Evolutionary conservation across 2,113 vertebrate genomes (phyloP), one percentile per base, ranked within the genome.

Genomic region (Lepus americanus): DNA sequence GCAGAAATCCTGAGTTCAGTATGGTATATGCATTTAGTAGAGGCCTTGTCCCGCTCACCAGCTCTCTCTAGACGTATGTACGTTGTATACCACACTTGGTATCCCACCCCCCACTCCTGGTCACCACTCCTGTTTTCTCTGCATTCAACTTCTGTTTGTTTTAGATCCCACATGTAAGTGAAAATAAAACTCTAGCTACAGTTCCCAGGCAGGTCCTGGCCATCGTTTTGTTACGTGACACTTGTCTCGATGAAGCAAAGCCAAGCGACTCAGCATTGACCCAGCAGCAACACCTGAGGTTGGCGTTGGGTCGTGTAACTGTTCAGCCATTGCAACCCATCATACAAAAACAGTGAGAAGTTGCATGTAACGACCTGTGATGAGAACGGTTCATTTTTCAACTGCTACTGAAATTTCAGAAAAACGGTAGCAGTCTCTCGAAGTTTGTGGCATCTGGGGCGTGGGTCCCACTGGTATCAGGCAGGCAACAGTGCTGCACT

Each of bases 301-400:
- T 51, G 14, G 36, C 13, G 0, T 0, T 0, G 0, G 31, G 17
- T 69, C 49, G 17, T 22, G 9, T 8, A 13, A 7, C 0, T 33
- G 29, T 39, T 11, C 6, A 4, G 0, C 3, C 9, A 55, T 53
- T 23, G 10, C 2, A 66, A 0, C 16, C 39, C 6, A 0, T 22
- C 70, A 0, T 8, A 8, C 6, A 2, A 23, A 69, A 72, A 51
- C n/a, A 20, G 8, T 39, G 10, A n/a, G 31, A 59, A 27, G 29
- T 25, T 51, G 4, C 49, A 14, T 51, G 25, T 20, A 6, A 63
- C 64, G 55, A 33, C n/a, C 17, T 59, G 3, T 10, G 19, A 1
- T 13, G 39, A 29, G n/a, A n/a, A 31, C 69, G 10, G 0, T 53
- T 63, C 20, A 31, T 49, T 72, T 86, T 13, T 51, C 39, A 55